Evolutionary conservation across 2,797 vertebrate genomes (phyloP).

Genomic region (Florisuga fusca): DNA sequence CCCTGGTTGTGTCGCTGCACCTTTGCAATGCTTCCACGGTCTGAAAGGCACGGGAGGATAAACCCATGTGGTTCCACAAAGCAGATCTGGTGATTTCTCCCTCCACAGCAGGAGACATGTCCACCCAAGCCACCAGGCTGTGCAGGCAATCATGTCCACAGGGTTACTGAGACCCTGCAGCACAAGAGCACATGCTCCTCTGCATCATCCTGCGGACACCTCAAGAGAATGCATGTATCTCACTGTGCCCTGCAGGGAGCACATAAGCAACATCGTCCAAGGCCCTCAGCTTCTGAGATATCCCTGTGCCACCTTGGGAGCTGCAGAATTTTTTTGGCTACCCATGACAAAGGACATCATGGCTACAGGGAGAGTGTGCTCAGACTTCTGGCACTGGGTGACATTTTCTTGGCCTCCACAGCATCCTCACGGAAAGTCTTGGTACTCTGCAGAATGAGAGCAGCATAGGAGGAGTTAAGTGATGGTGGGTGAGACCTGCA

Average conservation of each 20-base stretch:
- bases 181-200: accelerated
- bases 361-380: background rate
- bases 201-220: accelerated
- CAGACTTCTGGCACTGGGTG: background rate
- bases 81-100: background rate
- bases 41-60: background rate
- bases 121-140: accelerated
- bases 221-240: background rate
- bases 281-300: accelerated
- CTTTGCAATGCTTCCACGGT: background rate
- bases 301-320: background rate
- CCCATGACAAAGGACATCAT: background rate
- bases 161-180: background rate
- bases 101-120: background rate
- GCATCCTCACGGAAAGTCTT: background rate
- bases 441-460: background rate
- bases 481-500: background rate
- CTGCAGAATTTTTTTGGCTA: background rate
- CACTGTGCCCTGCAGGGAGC: background rate
- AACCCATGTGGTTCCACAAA: background rate
- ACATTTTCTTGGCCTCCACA: background rate
- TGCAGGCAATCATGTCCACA: too few relatives aligned
- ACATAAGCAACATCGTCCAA: accelerated
- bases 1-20: background rate
- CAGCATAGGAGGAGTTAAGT: background rate